Evolutionary conservation across 2,113 vertebrate genomes (phyloP).

Genomic region (Neodon shergylaensis): DNA sequence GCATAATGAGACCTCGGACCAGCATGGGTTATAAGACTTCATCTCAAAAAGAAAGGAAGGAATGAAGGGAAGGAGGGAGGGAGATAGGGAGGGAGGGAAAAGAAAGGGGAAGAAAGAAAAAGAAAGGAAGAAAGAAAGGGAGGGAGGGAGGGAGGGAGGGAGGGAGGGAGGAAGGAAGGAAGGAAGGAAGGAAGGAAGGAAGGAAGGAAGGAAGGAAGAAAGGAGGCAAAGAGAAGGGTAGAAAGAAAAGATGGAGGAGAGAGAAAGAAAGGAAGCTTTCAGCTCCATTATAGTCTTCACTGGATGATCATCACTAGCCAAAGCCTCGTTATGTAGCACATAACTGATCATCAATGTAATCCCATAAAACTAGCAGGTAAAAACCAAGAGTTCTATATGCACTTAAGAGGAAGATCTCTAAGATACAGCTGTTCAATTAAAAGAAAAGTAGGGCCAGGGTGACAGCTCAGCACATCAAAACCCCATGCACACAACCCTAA

Average conservation of each 20-base stretch:
- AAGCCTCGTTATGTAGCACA: neutral
- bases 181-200: too few species aligned
- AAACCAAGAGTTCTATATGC: neutral
- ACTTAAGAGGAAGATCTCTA: neutral
- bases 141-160: neutral
- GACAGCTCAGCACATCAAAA: neutral
- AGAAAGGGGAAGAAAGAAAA: too few species aligned
- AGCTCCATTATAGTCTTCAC: neutral
- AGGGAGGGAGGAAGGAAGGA: rapidly evolving
- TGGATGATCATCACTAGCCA: neutral
- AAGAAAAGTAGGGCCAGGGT: neutral
- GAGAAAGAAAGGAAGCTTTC: neutral
- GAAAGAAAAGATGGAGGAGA: neutral
- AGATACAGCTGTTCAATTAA: neutral
- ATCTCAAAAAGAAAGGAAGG: neutral
- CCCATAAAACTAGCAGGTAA: neutral
- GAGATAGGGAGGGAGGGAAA: neutral
- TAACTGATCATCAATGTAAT: neutral
- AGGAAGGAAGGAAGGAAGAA: too few species aligned
- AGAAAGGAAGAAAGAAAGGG: too few species aligned
- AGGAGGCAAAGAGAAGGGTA: too few species aligned
- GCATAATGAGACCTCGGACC: neutral
- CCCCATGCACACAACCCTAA: neutral
- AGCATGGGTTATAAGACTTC: neutral
- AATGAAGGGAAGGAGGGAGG: rapidly evolving